These are phyloP conservation scores for Portevinia maculata DNA, from an alignment of 2,888 invertebrate genomes.

Conservation along the genomic window DNA sequence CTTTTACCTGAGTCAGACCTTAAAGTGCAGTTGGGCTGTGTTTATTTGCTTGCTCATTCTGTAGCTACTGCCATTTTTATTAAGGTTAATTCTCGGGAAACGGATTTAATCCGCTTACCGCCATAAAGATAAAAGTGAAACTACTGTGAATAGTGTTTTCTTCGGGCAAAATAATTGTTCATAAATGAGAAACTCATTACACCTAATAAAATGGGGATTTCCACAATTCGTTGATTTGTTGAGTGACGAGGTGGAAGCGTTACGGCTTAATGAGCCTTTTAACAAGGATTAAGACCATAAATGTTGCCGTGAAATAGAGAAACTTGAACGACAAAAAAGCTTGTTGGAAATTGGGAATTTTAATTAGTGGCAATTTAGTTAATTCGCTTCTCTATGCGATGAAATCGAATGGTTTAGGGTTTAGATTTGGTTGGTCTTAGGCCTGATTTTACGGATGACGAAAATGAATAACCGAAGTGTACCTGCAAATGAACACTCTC, in stretches of 20 bases:
- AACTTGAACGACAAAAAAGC: no score
- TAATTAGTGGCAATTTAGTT: no score
- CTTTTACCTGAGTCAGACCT: conserved; percentile 61
- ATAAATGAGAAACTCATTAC: conserved; percentile 58
- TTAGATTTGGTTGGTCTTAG: no score
- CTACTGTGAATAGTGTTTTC: conserved; percentile 25
- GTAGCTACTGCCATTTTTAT: conserved; percentile 23
- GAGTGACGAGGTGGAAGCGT: conserved; percentile 19
- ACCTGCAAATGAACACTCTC: no score
- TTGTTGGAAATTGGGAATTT: neutral
- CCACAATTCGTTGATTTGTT: conserved; percentile 67
- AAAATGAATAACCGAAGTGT: no score
- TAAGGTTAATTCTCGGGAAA: conserved; percentile 61
- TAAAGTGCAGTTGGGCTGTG: conserved; percentile 49
- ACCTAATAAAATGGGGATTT: conserved; percentile 70
- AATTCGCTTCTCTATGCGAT: no score
- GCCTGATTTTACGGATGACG: no score
- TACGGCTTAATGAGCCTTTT: conserved; percentile 52
- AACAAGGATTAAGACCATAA: conserved; percentile 38
- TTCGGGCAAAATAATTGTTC: neutral
- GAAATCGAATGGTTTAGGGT: no score
- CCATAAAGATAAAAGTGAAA: conserved; percentile 71
- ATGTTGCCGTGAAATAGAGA: neutral
- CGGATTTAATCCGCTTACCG: conserved; percentile 72
- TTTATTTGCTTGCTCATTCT: conserved; percentile 1